These are phyloP conservation scores for Gymnobelideus leadbeateri DNA, from an alignment of 2,113 vertebrate genomes.

Conservation along the genomic window DNA sequence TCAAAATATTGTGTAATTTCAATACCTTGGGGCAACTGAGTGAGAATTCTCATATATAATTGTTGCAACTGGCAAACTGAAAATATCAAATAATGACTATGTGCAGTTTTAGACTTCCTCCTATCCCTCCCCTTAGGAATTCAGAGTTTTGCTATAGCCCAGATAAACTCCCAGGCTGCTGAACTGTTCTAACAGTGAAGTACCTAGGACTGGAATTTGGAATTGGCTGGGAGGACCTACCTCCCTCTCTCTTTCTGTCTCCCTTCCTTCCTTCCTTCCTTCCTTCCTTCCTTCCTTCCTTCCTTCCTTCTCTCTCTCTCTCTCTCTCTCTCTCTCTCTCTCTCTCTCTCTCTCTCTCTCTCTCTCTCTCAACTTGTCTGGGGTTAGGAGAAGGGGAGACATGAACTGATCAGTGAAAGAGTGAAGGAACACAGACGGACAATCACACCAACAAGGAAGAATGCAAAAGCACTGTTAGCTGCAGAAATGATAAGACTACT, in stretches of 20 bases:
- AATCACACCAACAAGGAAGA: slow-evolving; percentile 81
- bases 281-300: too few relatives aligned
- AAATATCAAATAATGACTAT: not conserved
- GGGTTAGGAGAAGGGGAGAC: slow-evolving; percentile 3
- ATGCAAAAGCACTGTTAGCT: slow-evolving; percentile 82
- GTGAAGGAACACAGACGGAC: slow-evolving; percentile 77
- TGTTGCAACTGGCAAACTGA: not conserved
- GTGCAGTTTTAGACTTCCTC: not conserved
- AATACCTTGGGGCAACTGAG: not conserved
- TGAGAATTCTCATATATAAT: not conserved
- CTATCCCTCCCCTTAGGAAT: slow-evolving; percentile 55
- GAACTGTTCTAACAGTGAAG: slow-evolving; percentile 23
- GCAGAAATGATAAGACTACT: slow-evolving; percentile 70
- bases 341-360: not conserved
- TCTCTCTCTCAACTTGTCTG: not conserved
- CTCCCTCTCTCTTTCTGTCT: slow-evolving; percentile 2
- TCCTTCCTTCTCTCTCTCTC: too few relatives aligned
- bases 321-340: too few relatives aligned
- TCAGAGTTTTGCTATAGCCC: slow-evolving; percentile 31
- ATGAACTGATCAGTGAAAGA: slow-evolving; percentile 71
- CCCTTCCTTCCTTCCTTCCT: too few relatives aligned
- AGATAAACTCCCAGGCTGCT: slow-evolving; percentile 38
- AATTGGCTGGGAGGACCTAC: not conserved
- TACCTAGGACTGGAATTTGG: not conserved
- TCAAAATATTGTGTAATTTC: slow-evolving; percentile 18